These are phyloP conservation scores for Zonitis immaculata DNA, from an alignment of 2,888 invertebrate species.

Conservation along the genomic window DNA sequence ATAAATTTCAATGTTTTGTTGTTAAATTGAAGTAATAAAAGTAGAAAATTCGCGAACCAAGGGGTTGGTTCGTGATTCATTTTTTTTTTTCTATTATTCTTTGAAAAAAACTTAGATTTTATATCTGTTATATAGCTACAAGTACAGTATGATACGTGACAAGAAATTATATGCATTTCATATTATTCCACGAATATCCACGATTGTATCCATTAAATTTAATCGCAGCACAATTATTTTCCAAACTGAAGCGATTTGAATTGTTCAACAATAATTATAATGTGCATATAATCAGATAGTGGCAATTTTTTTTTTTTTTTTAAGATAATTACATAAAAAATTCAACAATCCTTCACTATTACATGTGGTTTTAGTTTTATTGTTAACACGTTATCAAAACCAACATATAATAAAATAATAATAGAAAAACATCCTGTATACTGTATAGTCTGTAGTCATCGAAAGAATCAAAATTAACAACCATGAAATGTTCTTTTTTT, in stretches of 20 bases:
- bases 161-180: slow-evolving; percentile 16
- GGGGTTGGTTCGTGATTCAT: slow-evolving; percentile 3
- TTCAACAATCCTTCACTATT: background rate
- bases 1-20: slow-evolving; percentile 10
- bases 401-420: too few species aligned
- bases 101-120: slow-evolving; percentile 1
- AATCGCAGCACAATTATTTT: slow-evolving; percentile 15
- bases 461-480: background rate
- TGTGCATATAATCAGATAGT: slow-evolving; percentile 5
- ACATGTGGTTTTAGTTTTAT: background rate
- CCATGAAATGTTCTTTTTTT: background rate
- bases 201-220: slow-evolving; percentile 12
- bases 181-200: slow-evolving; percentile 15
- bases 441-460: too few species aligned
- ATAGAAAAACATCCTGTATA: background rate
- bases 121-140: slow-evolving; percentile 1
- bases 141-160: slow-evolving; percentile 11
- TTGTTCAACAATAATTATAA: slow-evolving; percentile 9
- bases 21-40: background rate
- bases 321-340: background rate
- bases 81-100: slow-evolving; percentile 4
- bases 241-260: slow-evolving; percentile 4
- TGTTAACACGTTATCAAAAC: background rate
- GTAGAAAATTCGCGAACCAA: background rate
- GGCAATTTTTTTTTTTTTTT: background rate